Evolutionary conservation across 1,140 invertebrate genomes (phyloP).

Genomic region (Drosophila nikananu): DNA sequence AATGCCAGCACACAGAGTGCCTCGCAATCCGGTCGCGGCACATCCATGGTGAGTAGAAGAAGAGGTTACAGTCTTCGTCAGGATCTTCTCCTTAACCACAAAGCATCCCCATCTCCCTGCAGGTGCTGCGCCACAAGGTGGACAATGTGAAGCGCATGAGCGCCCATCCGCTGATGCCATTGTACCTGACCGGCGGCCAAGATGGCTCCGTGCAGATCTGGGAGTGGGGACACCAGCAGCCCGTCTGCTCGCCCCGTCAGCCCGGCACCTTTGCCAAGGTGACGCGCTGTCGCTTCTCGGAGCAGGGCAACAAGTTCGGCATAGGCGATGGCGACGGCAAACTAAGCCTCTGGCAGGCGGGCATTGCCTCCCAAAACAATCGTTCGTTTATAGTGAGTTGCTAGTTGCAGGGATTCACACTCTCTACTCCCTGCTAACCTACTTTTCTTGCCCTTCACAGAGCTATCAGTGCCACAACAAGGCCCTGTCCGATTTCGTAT

Average conservation of each 20-base stretch:
- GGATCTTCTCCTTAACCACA: too few species aligned
- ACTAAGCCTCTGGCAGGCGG: constrained; percentile 97
- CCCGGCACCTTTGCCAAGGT: constrained; percentile 96
- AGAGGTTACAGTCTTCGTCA: too few species aligned
- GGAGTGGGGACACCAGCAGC: constrained; percentile 98
- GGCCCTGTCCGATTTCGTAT: constrained; percentile 98
- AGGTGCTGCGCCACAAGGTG: constrained; percentile 94
- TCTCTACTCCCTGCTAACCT: too few species aligned
- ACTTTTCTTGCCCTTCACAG: constrained; percentile 87
- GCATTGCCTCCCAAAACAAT: constrained; percentile 92
- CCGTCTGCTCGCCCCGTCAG: constrained; percentile 94
- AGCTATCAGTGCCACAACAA: constrained; percentile 98
- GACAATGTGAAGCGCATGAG: constrained; percentile 98
- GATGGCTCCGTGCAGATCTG: constrained; percentile 99
- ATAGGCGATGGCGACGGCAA: constrained; percentile 97
- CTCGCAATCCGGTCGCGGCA: constrained; percentile 94
- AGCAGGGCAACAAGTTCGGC: constrained; percentile 99
- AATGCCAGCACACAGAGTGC: constrained; percentile 86
- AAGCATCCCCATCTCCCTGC: too few species aligned
- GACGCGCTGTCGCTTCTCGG: constrained; percentile 96
- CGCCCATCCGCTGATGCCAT: constrained; percentile 96
- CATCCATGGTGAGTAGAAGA: constrained; percentile 91
- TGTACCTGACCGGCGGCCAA: constrained; percentile 98
- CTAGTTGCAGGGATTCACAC: too few species aligned
- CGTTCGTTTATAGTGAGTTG: constrained; percentile 97